Percentiles rank a stretch among this genome's conserved stretches.
phyloP scores from a whole-genome alignment of 2,113 vertebrate species.

The Pomatostomus ruficeps region DNA sequence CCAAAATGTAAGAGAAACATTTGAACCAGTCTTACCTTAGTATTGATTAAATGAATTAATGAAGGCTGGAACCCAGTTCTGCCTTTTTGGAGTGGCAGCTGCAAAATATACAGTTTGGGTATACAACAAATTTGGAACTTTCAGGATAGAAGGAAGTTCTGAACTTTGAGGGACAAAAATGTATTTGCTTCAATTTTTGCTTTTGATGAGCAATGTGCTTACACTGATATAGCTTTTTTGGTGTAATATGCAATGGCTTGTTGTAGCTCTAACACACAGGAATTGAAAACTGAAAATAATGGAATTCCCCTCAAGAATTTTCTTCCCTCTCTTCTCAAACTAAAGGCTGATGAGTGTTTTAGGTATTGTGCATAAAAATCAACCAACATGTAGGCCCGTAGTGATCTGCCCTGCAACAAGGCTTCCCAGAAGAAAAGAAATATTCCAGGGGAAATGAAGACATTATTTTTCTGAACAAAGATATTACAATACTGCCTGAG shows the following conservation, averaged over 20 bases:
- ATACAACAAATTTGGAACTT: neutral
- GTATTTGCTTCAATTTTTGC: neutral
- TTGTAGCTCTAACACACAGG: neutral
- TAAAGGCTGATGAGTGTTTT: neutral
- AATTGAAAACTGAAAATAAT: neutral
- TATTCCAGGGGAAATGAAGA: neutral
- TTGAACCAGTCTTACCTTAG: neutral
- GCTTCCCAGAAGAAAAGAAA: neutral
- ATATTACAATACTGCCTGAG: neutral
- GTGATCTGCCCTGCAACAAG: neutral
- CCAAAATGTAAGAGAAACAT: neutral
- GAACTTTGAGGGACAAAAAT: neutral
- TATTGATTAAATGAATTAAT: neutral
- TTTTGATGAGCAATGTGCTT: neutral
- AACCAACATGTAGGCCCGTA: neutral
- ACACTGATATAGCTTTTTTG: neutral
- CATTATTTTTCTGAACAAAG: neutral
- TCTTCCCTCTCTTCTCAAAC: neutral
- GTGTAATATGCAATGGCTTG: neutral
- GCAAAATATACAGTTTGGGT: neutral
- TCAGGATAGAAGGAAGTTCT: neutral
- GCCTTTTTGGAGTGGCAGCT: accelerated
- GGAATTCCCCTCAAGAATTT: neutral
- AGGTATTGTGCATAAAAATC: neutral
- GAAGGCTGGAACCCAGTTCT: neutral